Evolutionary conservation across 2,797 vertebrate genomes (phyloP).

Genomic region (Amblyopsis hoosieri): DNA sequence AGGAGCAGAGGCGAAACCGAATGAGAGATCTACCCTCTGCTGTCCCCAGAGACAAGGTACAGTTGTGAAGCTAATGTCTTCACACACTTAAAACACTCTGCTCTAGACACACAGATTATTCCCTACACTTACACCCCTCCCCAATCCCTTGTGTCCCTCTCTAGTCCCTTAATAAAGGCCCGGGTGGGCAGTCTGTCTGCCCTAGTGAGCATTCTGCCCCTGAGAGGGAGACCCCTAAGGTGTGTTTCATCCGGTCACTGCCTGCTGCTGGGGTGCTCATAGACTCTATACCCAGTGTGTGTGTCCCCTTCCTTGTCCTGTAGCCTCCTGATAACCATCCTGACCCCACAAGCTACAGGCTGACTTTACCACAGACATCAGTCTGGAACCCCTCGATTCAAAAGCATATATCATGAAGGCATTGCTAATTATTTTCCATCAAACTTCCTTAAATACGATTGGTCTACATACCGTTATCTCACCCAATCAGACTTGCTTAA

Average conservation of each 20-base stretch:
- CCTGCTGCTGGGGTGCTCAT: constrained; percentile 70
- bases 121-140: not conserved
- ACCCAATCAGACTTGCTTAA: too few species aligned
- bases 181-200: constrained; percentile 84
- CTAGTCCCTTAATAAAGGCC: constrained; percentile 93
- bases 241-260: constrained; percentile 77
- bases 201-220: constrained; percentile 82
- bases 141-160: constrained; percentile 40
- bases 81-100: not conserved
- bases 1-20: constrained; percentile 96
- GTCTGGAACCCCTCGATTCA: too few species aligned
- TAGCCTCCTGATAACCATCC: too few species aligned
- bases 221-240: constrained; percentile 89
- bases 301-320: not conserved
- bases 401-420: too few species aligned
- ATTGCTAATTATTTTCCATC: too few species aligned
- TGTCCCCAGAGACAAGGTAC: constrained; percentile 92
- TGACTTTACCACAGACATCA: too few species aligned
- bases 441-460: too few species aligned
- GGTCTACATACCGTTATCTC: too few species aligned
- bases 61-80: not conserved
- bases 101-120: not conserved
- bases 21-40: constrained; percentile 88
- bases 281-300: constrained; percentile 20
- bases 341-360: too few species aligned